Conservation (phyloP, 2,797 vertebrate genomes). For the Myiothlypis chrysogaster region DNA sequence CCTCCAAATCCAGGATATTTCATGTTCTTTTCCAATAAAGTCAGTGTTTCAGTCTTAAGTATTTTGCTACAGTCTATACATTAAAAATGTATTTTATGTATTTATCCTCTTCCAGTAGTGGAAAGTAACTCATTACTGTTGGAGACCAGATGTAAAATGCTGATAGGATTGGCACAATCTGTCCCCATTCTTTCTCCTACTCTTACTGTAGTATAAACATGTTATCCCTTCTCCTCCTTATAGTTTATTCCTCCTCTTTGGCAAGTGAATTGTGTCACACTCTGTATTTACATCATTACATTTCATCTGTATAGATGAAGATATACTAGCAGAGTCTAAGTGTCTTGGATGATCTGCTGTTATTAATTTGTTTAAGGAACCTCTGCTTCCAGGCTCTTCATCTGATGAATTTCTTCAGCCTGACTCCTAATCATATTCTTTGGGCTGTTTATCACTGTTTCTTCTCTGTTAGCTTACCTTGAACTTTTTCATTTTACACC, state of each 20-base stretch:
- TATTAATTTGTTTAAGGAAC: background rate
- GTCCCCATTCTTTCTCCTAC: background rate
- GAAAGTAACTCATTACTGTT: background rate
- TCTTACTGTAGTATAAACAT: background rate
- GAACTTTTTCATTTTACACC: background rate
- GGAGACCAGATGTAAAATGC: background rate
- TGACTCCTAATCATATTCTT: background rate
- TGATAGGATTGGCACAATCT: background rate
- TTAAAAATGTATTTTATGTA: background rate
- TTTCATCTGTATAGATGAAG: background rate
- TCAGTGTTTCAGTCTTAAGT: background rate
- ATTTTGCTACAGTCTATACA: background rate
- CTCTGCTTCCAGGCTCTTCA: background rate
- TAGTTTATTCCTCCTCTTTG: background rate
- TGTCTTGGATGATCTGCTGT: background rate
- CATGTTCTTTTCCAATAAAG: background rate
- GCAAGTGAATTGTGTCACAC: background rate
- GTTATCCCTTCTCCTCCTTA: background rate
- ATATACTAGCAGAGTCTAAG: background rate
- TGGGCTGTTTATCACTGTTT: background rate
- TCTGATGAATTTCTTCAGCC: background rate
- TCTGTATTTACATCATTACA: background rate
- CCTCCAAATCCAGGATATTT: background rate
- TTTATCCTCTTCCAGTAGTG: background rate
- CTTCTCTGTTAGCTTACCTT: background rate